Evolutionary conservation across 2,797 vertebrate species (phyloP), one percentile per base, ranked within the genome.

Genomic region (Nannoperca australis): DNA sequence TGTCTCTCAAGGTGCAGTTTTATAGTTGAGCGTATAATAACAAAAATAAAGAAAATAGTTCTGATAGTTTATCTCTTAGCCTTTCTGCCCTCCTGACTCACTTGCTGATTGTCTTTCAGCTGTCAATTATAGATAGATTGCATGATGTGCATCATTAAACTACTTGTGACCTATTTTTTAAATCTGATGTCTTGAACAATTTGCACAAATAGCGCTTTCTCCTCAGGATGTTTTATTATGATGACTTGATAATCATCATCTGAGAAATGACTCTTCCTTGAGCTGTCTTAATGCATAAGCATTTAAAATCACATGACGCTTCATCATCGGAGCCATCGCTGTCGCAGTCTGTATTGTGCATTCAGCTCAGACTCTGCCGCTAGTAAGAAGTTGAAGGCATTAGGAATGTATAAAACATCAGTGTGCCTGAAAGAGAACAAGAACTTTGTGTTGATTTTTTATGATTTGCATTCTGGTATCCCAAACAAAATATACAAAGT

Each of bases 301-400:
- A 49, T 66, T 79, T 45, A 47, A 54, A 49, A 67, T 51, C 56
- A 40, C 30, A 54, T 50, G 60, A 38, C 58, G 30, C 53, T 64
- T 63, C 22, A 74, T 78, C 76, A 71, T 1, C 11, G 20, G 30
- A 64, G 78, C n/a, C 27, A 42, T 80, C 64, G 20, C 73, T 61
- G 64, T 62, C 64, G 24, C 32, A n/a, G 13, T 60, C 49, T n/a
- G 42, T 9, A 12, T 27, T 27, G n/a, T 32, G 53, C 15, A 24
- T 62, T 64, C 14, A 17, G 22, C 36, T 73, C 59, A 38, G 20
- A 47, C 22, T 42, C 18, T 17, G 30, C 7, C 17, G 9, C 44
- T n/a, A 15, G 0, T 49, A 15, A 55, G 3, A 61, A 61, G 66
- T 32, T 51, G 60, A 61, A 20, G 3, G 38, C 51, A 47, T 42